phyloP scores from a whole-genome alignment of 1,140 invertebrate species.

The Pinna nobilis region DNA sequence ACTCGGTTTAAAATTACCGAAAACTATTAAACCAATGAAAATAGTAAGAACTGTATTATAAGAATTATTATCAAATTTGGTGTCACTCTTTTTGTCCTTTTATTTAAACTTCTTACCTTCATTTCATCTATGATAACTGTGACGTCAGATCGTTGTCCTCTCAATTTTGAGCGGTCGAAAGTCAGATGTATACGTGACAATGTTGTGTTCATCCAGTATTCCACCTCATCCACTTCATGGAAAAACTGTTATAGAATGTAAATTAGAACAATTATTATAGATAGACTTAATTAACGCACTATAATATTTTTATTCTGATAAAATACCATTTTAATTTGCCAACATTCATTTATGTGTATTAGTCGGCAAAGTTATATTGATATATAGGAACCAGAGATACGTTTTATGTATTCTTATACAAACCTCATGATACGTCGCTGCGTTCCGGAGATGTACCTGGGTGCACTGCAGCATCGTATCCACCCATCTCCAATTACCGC shows the following conservation, averaged over 20 bases:
- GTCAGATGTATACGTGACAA: conserved; percentile 56
- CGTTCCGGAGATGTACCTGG: conserved; percentile 62
- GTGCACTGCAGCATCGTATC: conserved; percentile 56
- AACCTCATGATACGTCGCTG: conserved; percentile 61
- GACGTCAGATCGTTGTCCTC: conserved; percentile 55
- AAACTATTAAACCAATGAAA: too few relatives aligned
- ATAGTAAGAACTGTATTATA: neutral
- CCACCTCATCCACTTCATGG: conserved; percentile 64
- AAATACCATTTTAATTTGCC: too few relatives aligned
- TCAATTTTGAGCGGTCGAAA: conserved; percentile 56
- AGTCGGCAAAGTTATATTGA: too few relatives aligned
- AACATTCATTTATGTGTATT: too few relatives aligned
- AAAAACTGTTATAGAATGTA: conserved; percentile 47
- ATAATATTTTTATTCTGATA: too few relatives aligned
- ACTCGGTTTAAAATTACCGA: too few relatives aligned
- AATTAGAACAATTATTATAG: neutral
- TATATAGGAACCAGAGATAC: too few relatives aligned
- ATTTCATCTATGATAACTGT: conserved; percentile 58
- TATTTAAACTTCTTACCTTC: conserved; percentile 45
- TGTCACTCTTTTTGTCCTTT: neutral
- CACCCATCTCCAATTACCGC: conserved; percentile 62
- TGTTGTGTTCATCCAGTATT: conserved; percentile 68
- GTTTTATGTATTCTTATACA: too few relatives aligned
- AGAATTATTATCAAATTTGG: neutral
- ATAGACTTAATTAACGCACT: too few relatives aligned